A percentile compares a stretch with the other conserved stretches of the same genome.
Conservation (phyloP, 2,888 invertebrate genomes). For the Aethes cnicana region DNA sequence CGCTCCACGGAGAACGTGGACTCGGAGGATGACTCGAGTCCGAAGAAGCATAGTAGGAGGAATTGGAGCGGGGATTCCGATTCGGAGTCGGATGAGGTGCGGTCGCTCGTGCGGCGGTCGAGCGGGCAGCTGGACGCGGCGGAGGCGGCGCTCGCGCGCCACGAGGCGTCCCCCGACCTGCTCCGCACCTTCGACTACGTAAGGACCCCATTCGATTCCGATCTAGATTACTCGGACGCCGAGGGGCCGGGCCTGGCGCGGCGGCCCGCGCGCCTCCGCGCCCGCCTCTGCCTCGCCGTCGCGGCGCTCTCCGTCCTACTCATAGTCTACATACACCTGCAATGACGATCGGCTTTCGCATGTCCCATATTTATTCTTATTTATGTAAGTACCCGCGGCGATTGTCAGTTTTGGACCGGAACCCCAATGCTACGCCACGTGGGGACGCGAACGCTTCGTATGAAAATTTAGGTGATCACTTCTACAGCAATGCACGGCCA, state of each 20-base stretch:
- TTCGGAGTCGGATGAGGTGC: constrained; percentile 85
- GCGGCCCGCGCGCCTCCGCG: constrained; percentile 64
- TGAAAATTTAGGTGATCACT: too few species aligned
- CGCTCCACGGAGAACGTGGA: constrained; percentile 72
- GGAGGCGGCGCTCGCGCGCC: constrained; percentile 80
- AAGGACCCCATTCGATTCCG: constrained; percentile 73
- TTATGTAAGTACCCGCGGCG: constrained; percentile 72
- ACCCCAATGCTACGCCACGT: too few species aligned
- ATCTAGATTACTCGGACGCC: constrained; percentile 61
- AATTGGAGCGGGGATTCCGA: constrained; percentile 80
- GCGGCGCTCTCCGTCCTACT: constrained; percentile 76
- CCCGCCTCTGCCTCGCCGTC: constrained; percentile 71
- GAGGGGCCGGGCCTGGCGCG: constrained; percentile 46
- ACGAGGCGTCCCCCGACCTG: constrained; percentile 72
- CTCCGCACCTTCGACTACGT: constrained; percentile 78
- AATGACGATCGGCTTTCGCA: constrained; percentile 75
- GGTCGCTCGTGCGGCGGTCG: constrained; percentile 84
- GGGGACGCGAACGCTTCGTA: too few species aligned
- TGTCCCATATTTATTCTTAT: constrained; percentile 70
- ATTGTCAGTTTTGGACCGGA: constrained; percentile 67
- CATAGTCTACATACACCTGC: constrained; percentile 77
- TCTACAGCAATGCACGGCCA: too few species aligned
- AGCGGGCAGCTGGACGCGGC: constrained; percentile 83
- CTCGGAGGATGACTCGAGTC: constrained; percentile 66
- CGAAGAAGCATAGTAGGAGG: constrained; percentile 62